phyloP scores from a whole-genome alignment of 2,888 invertebrate species.

The Gastrophysa polygoni region DNA sequence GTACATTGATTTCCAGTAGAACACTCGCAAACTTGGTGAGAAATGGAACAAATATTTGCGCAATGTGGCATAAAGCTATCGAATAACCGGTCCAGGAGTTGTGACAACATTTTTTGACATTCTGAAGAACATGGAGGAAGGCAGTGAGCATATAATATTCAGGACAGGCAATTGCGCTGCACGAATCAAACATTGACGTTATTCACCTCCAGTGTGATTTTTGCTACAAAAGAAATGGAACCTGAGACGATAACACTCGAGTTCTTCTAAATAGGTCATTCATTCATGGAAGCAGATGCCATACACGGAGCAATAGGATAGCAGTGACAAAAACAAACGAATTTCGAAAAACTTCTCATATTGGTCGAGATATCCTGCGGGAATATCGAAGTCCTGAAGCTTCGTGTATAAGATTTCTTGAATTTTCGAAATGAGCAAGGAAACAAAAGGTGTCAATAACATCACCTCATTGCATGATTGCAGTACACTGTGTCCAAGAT shows the following conservation, averaged over 20 bases:
- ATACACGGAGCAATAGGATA: constrained; percentile 12
- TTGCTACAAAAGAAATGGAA: background rate
- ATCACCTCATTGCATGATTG: too few species aligned
- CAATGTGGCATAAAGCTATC: too few species aligned
- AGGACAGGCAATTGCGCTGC: background rate
- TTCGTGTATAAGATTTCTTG: background rate
- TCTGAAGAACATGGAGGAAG: too few species aligned
- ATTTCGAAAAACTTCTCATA: background rate
- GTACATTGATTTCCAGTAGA: too few species aligned
- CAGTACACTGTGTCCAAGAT: too few species aligned
- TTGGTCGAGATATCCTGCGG: background rate
- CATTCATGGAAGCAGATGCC: constrained; percentile 19
- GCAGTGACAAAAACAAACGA: background rate
- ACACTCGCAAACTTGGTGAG: too few species aligned
- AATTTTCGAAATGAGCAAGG: background rate
- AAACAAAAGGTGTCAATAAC: too few species aligned
- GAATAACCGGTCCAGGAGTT: too few species aligned
- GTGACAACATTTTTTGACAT: too few species aligned
- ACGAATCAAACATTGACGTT: background rate
- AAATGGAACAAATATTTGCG: too few species aligned
- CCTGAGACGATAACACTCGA: background rate
- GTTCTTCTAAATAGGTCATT: constrained; percentile 6
- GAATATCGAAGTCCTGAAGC: background rate
- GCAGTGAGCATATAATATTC: background rate
- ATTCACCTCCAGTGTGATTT: background rate